Evolutionary conservation across 2,113 vertebrate genomes (phyloP), one percentile per base, ranked within the genome.

Genomic region (Psilopogon haemacephalus): DNA sequence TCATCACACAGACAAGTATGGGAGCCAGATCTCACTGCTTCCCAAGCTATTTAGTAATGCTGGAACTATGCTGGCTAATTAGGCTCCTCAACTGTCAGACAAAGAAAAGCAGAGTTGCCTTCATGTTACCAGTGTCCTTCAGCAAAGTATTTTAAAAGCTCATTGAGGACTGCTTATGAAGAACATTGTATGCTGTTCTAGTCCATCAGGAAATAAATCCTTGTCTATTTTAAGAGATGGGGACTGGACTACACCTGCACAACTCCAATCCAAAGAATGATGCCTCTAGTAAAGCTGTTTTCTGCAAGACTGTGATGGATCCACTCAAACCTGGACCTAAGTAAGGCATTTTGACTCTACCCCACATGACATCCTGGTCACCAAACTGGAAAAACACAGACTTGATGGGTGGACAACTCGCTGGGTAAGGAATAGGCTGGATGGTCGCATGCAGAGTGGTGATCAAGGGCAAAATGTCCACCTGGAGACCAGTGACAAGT

Each of bases 1-100:
- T 26, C n/a, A 19, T 6, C 8, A 15, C 35, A 3, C 0, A 1
- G 16, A 40, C 14, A 28, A 11, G 9, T 16, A 11, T 1, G 8
- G 18, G 8, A 65, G 26, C 7, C 56, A 13, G 9, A 28, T 21
- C 46, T 59, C 52, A 46, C 18, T 32, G 30, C 30, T 55, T 67
- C 11, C 24, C 28, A 46, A 55, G 17, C 19, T 62, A n/a, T 71
- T 70, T 40, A 35, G 24, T 30, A 38, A 67, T 13, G 27, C 62
- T 42, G 59, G 19, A 28, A 38, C 59, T 26, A 20, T 0, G 1
- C 3, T 42, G 18, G 20, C 17, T 15, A 16, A 35, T 55, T 2
- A 42, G 50, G 28, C 37, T 59, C 20, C 63, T 12, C 46, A 74
- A 6, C 33, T 74, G 16, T 11, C 54, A 74, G 52, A n/a, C n/a